Evolutionary conservation across 2,888 invertebrate genomes (phyloP), one percentile per base, ranked within the genome.

Genomic region (Orchesella flavescens): DNA sequence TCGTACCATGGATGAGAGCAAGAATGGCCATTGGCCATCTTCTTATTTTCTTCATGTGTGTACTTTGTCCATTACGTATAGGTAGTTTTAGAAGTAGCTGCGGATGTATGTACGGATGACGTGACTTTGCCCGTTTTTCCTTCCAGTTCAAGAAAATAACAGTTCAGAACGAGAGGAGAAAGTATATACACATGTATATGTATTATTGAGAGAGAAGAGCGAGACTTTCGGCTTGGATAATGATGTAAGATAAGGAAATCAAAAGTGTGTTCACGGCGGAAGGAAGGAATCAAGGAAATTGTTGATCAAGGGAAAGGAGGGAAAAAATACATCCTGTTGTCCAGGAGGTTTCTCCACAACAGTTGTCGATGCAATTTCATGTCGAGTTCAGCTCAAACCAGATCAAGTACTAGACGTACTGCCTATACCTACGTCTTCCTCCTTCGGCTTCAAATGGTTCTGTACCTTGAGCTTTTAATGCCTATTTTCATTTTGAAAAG

Each of bases 291-390:
- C 17, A 19, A 68, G 49, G 74, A 61, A 74, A 61, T 34, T 15
- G 44, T 43, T 63, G 19, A 73, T 72, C 24, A 57, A 19, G 63
- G 23, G 74, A 44, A 24, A 59, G 13, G 46, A 43, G n/a, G 75
- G 75, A 75, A 75, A 74, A 74, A 46, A 65, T 61, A 75, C 61
- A 63, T 63, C 74, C 74, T 46, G 74, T 74, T 63, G 61, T 15
- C 63, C 74, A 63, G 63, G 34, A 34, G 34, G 34, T 34, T 34
- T 34, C 34, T 34, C 34, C 24, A 23, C 23, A 15, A 24, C 15
- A 19, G 46, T 21, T 17, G 7, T 34, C 34, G 34, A 34, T 34
- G 2, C 34, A 7, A 34, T 34, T 2, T 34, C 7, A 34, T 34
- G 34, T 34, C 34, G 34, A 34, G 34, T 34, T 2, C 34, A 34